phyloP scores from a whole-genome alignment of 2,113 vertebrate genomes.

The Chamaetylas fuelleborni region DNA sequence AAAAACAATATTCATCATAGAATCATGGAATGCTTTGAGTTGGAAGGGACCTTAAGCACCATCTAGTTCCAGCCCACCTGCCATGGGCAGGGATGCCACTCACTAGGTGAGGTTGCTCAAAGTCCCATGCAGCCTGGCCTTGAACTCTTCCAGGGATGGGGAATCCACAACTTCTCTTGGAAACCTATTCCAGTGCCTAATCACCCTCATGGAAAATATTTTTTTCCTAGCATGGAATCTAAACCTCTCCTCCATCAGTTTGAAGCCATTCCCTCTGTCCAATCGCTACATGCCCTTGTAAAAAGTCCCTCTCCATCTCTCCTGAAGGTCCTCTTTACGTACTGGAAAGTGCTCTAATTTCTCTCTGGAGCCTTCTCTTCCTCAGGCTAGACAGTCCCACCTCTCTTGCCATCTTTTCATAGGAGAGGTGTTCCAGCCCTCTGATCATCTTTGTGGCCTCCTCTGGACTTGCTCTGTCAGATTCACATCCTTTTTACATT shows the following conservation, averaged over 20 bases:
- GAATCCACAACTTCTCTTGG: background rate
- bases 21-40: background rate
- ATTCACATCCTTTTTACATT: background rate
- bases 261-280: background rate
- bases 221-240: background rate
- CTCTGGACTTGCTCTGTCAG: background rate
- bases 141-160: background rate
- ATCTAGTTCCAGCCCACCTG: background rate
- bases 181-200: background rate
- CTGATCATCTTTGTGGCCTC: background rate
- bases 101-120: background rate
- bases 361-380: background rate
- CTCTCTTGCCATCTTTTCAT: background rate
- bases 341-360: background rate
- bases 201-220: accelerated
- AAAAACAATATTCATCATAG: background rate
- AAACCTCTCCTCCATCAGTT: background rate
- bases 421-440: background rate
- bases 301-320: background rate
- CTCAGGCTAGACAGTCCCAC: background rate
- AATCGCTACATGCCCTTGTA: background rate
- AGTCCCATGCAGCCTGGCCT: background rate
- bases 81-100: background rate
- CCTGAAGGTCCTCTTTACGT: no score
- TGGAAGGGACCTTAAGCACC: background rate